Conservation (phyloP, 2,113 vertebrate genomes). For the Philantomba maxwellii region DNA sequence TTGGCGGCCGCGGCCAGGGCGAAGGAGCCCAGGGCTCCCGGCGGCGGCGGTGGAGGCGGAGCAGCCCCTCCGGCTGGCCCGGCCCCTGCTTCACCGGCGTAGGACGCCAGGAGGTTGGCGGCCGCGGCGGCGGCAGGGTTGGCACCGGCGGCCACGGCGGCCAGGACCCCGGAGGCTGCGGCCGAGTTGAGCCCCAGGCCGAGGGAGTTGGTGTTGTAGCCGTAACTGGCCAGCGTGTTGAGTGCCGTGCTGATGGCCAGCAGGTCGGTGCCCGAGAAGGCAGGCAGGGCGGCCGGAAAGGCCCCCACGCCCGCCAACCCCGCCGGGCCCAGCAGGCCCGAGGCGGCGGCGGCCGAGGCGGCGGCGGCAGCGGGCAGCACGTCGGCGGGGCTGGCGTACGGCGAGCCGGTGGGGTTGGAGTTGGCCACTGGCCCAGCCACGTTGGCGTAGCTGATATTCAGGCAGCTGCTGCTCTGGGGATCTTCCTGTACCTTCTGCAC, state of each 20-base stretch:
- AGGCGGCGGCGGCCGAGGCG: conserved; percentile 81
- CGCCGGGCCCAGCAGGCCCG: conserved; percentile 89
- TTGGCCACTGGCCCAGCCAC: conserved; percentile 94
- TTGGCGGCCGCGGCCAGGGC: conserved; percentile 88
- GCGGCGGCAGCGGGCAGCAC: conserved; percentile 87
- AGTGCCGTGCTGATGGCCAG: conserved; percentile 93
- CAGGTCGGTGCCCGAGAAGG: conserved; percentile 92
- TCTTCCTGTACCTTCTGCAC: conserved; percentile 96
- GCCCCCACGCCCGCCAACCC: conserved; percentile 86
- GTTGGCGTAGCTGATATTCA: conserved; percentile 96
- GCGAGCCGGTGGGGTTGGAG: conserved; percentile 95
- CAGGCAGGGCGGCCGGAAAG: conserved; percentile 89
- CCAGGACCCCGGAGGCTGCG: conserved; percentile 88
- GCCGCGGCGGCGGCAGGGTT: conserved; percentile 91
- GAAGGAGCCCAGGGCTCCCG: conserved; percentile 89
- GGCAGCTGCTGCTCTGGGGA: conserved; percentile 94
- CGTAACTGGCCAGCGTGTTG: conserved; percentile 94
- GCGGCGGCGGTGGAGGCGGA: conserved; percentile 78
- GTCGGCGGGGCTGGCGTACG: conserved; percentile 91
- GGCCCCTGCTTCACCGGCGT: conserved; percentile 88
- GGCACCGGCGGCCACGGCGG: conserved; percentile 89
- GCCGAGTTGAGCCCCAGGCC: conserved; percentile 92
- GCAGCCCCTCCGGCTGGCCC: conserved; percentile 83
- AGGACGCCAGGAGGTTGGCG: conserved; percentile 91
- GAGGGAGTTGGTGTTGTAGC: conserved; percentile 94